Percentiles rank a stretch among this genome's conserved stretches.
phyloP scores from a whole-genome alignment of 2,888 invertebrate genomes.

The Candidula unifasciata region DNA sequence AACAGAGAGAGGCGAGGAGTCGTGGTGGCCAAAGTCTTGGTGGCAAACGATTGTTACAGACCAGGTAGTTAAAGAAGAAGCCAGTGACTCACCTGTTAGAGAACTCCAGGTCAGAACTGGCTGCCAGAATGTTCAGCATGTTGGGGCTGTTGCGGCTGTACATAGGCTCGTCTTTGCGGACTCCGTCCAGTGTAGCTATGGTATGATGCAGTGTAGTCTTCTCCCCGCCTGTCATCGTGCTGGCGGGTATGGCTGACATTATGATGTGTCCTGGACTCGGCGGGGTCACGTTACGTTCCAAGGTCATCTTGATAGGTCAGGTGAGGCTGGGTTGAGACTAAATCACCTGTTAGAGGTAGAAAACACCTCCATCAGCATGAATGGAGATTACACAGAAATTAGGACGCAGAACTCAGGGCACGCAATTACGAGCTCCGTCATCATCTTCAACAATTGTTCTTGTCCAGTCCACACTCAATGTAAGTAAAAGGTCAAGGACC shows the following conservation, averaged over 20 bases:
- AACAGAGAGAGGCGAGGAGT: no score
- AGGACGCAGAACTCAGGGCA: no score
- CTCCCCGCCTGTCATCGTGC: slow-evolving; percentile 35
- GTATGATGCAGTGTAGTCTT: slow-evolving; percentile 5
- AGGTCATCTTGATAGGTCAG: slow-evolving; percentile 62
- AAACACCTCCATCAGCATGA: background rate
- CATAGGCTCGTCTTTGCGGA: slow-evolving; percentile 76
- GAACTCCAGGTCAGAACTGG: slow-evolving; percentile 76
- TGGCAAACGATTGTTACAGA: no score
- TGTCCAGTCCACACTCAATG: no score
- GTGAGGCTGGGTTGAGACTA: background rate
- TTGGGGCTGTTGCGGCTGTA: slow-evolving; percentile 76
- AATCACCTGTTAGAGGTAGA: slow-evolving; percentile 11
- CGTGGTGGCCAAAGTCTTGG: no score
- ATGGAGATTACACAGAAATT: no score
- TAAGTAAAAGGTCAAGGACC: no score
- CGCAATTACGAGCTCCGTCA: no score
- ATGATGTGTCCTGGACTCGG: slow-evolving; percentile 56
- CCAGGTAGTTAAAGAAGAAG: no score
- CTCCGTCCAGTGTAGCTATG: slow-evolving; percentile 52
- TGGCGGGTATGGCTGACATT: slow-evolving; percentile 55
- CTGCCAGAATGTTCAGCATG: slow-evolving; percentile 75
- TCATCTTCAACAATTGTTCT: no score
- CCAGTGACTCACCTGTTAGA: slow-evolving; percentile 71
- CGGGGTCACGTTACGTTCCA: slow-evolving; percentile 70